phyloP scores from a whole-genome alignment of 2,797 vertebrate genomes.

The Pristis pectinata region DNA sequence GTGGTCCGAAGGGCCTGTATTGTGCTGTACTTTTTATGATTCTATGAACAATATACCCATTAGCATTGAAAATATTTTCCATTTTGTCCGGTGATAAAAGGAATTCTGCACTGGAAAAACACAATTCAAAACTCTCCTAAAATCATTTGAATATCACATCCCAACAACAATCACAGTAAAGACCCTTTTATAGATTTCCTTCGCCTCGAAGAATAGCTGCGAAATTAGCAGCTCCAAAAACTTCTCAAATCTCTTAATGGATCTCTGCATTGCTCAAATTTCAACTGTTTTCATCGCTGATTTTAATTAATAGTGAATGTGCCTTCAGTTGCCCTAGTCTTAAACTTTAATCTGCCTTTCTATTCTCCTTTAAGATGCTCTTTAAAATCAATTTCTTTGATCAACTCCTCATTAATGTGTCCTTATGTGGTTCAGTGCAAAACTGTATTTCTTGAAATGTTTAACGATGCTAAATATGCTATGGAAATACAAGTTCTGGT shows the following conservation, averaged over 20 bases:
- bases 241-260: background rate
- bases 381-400: background rate
- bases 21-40: too few relatives aligned
- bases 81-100: background rate
- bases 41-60: background rate
- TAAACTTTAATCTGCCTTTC: background rate
- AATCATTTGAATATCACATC: background rate
- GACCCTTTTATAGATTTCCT: background rate
- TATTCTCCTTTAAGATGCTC: background rate
- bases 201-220: background rate
- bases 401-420: background rate
- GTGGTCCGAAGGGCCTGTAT: too few relatives aligned
- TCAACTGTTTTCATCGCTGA: background rate
- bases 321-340: background rate
- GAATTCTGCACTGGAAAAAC: background rate
- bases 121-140: background rate
- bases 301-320: background rate
- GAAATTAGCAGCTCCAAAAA: background rate
- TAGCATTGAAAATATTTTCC: background rate
- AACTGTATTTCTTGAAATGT: background rate
- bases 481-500: background rate
- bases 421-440: background rate
- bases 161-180: background rate
- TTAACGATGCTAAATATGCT: background rate
- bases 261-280: background rate